phyloP scores from a whole-genome alignment of 2,888 invertebrate species.

The Sicus ferrugineus region DNA sequence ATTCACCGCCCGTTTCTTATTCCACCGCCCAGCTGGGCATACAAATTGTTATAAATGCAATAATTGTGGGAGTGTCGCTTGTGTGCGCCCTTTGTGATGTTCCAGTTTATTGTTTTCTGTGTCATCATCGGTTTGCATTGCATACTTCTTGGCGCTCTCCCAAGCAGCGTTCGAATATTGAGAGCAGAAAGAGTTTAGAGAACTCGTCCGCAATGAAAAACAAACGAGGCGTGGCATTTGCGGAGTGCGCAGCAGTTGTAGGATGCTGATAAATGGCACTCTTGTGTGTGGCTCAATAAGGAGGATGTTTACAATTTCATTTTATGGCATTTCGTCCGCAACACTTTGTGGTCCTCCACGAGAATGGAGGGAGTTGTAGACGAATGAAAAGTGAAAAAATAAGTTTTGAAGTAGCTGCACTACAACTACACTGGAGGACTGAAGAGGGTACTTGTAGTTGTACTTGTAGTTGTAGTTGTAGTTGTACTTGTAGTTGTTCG shows the following conservation, averaged over 20 bases:
- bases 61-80: neutral
- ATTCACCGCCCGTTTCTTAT: no score
- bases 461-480: no score
- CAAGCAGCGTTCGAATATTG: slow-evolving; percentile 36
- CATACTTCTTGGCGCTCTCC: slow-evolving; percentile 50
- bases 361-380: neutral
- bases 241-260: no score
- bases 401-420: no score
- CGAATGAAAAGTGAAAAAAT: no score
- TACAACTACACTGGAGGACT: no score
- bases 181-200: neutral
- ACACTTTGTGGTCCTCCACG: neutral
- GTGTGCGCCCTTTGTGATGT: slow-evolving; percentile 13
- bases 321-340: neutral
- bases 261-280: neutral
- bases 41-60: neutral
- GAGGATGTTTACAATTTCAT: neutral
- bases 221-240: no score
- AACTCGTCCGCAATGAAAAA: no score
- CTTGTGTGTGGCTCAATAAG: neutral
- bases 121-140: slow-evolving; percentile 46
- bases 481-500: no score
- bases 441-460: no score
- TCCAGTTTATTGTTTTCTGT: slow-evolving; percentile 35
- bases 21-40: neutral